These are phyloP conservation scores for Hybognathus amarus DNA, from an alignment of 2,797 vertebrate genomes.

Conservation along the genomic window DNA sequence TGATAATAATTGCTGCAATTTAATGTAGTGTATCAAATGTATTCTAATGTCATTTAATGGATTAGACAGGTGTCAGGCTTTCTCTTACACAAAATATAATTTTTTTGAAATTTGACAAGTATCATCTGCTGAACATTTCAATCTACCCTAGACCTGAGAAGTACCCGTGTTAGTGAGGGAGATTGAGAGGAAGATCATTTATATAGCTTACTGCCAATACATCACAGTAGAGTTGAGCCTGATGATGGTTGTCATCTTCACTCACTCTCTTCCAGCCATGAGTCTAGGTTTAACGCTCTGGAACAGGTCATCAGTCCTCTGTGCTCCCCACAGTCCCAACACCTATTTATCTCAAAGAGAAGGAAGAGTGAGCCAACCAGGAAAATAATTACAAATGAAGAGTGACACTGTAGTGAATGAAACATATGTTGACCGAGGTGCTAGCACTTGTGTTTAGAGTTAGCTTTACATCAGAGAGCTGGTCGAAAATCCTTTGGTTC, in stretches of 20 bases:
- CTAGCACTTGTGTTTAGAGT: constrained; percentile 69
- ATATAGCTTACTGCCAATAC: constrained; percentile 78
- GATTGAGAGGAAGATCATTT: constrained; percentile 68
- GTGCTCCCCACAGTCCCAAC: constrained; percentile 78
- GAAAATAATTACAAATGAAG: constrained; percentile 93
- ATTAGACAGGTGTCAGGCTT: background rate
- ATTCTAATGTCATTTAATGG: too few relatives aligned
- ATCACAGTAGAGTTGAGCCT: constrained; percentile 80
- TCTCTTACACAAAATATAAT: background rate
- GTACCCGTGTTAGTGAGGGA: background rate
- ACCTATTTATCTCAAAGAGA: constrained; percentile 85
- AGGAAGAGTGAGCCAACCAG: constrained; percentile 62
- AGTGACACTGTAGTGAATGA: constrained; percentile 90
- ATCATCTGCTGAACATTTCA: constrained; percentile 5
- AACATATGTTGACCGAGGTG: constrained; percentile 91
- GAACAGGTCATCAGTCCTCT: constrained; percentile 84
- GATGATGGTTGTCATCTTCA: constrained; percentile 64
- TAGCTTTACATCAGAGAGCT: constrained; percentile 62
- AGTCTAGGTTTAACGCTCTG: constrained; percentile 85
- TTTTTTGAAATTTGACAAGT: background rate
- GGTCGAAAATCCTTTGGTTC: constrained; percentile 71
- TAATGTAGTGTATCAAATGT: background rate
- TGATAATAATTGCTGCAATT: background rate
- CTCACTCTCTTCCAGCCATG: constrained; percentile 61
- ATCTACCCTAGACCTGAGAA: background rate